Base-by-base conservation (phyloP, 2,888 invertebrate species). In the Fragum fragum region DNA sequence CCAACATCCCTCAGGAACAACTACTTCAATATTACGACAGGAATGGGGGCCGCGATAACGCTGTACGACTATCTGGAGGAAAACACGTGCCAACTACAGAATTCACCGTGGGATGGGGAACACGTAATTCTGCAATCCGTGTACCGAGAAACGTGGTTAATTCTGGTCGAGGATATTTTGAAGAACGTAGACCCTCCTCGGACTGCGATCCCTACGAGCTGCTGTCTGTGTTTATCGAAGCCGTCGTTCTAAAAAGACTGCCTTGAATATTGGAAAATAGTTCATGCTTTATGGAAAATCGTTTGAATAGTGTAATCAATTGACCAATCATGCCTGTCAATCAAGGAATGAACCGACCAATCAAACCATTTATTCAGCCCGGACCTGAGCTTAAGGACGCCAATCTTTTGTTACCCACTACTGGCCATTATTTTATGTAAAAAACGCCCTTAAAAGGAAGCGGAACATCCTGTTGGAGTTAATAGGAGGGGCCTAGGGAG, bases 121-220 rank as follows among this genome's bases (percentile, higher is more conserved):
- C 29, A 2, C n/a, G 26, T 14, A 32, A n/a, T 3, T 63, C 63
- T 14, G 36, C 32, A 5, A 63, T 63, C 11, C 29, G 63, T 29
- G 26, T 63, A 63, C 63, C 63, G 2, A 29, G 18, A 32, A n/a
- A 63, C 18, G 63, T 63, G 63, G 11, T 63, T 3, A 6, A n/a
- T 1, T 23, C n/a, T 11, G 63, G 63, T 29, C 32, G 36, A 5
- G 63, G 63, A 32, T 63, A 63, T 29, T 63, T 63, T 63, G 63
- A 63, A n/a, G 63, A 63, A 14, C 63, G 63, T 21, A 21, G 57
- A 26, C 57, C 57, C 11, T 57, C 57, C 1, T 57, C 57, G 23
- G 57, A 57, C 26, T 57, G 57, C 57, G 57, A 57, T 26, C 57
- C 57, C 3, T 57, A 57, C 14, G 23, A 57, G 26, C 23, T 57